Evolutionary conservation across 2,888 invertebrate genomes (phyloP).

Genomic region (Platycheirus rosarum): DNA sequence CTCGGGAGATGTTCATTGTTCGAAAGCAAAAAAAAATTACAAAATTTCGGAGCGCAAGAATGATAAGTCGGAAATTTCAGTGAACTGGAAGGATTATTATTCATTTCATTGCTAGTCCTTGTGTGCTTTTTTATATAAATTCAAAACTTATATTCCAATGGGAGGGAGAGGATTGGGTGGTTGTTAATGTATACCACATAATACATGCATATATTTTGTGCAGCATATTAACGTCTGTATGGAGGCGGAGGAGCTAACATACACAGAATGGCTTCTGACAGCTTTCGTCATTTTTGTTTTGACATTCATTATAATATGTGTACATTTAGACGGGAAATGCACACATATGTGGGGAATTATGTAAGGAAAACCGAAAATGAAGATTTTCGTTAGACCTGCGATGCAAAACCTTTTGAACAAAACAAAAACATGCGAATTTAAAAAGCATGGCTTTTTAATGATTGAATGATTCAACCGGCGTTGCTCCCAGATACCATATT

Average conservation of each 20-base stretch:
- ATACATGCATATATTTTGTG: background rate
- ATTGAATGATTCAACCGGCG: too few species aligned
- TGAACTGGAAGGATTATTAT: slow-evolving; percentile 46
- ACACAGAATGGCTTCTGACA: slow-evolving; percentile 11
- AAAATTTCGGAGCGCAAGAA: slow-evolving; percentile 44
- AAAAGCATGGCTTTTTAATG: too few species aligned
- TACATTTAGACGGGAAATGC: slow-evolving; percentile 15
- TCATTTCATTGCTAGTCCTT: slow-evolving; percentile 43
- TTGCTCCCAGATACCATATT: too few species aligned
- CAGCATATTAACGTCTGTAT: slow-evolving; percentile 2
- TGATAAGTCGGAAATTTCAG: slow-evolving; percentile 36
- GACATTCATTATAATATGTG: slow-evolving; percentile 13
- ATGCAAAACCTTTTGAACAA: too few species aligned
- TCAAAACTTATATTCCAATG: slow-evolving; percentile 10
- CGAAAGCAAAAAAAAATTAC: slow-evolving; percentile 42
- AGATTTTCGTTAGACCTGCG: too few species aligned
- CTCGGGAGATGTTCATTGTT: slow-evolving; percentile 25
- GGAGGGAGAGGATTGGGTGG: background rate
- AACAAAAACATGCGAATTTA: too few species aligned
- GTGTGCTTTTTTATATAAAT: slow-evolving; percentile 16
- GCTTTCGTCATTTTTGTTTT: background rate
- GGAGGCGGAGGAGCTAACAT: background rate
- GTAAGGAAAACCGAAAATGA: too few species aligned
- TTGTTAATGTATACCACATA: background rate
- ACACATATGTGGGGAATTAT: background rate